Evolutionary conservation across 2,113 vertebrate species (phyloP).

Genomic region (Thamnophis sirtalis): DNA sequence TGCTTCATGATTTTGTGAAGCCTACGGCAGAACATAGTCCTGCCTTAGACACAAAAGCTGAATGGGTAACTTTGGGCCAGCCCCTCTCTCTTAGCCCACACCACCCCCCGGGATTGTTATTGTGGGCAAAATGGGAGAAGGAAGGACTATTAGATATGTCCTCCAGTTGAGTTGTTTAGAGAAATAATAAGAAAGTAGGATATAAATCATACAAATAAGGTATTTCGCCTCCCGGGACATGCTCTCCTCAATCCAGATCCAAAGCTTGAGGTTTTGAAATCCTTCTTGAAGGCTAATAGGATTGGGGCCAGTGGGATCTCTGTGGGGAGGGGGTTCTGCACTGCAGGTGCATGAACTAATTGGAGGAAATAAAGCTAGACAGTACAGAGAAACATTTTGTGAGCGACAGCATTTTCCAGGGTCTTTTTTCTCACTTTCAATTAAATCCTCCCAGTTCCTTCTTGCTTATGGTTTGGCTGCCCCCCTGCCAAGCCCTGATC

Average conservation of each 20-base stretch:
- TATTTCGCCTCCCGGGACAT: background rate
- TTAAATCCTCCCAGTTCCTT: background rate
- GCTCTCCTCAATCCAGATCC: background rate
- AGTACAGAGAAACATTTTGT: background rate
- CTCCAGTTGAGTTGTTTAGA: background rate
- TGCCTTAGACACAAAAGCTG: background rate
- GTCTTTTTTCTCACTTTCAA: background rate
- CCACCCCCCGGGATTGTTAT: background rate
- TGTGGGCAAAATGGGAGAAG: background rate
- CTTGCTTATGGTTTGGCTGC: background rate
- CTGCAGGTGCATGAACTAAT: background rate
- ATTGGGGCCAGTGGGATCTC: background rate
- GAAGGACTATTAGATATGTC: background rate
- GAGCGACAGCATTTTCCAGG: background rate
- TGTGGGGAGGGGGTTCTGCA: background rate
- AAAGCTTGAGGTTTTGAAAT: background rate
- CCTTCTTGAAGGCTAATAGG: background rate
- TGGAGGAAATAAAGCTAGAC: background rate
- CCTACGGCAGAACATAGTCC: background rate
- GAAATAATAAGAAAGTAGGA: background rate
- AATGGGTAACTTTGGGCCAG: background rate
- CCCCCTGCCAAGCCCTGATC: background rate
- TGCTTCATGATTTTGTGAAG: too few species aligned
- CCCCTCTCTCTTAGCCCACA: background rate
- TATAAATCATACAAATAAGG: background rate